phyloP scores from a whole-genome alignment of 2,888 invertebrate species.

The Drosophila quinaria region DNA sequence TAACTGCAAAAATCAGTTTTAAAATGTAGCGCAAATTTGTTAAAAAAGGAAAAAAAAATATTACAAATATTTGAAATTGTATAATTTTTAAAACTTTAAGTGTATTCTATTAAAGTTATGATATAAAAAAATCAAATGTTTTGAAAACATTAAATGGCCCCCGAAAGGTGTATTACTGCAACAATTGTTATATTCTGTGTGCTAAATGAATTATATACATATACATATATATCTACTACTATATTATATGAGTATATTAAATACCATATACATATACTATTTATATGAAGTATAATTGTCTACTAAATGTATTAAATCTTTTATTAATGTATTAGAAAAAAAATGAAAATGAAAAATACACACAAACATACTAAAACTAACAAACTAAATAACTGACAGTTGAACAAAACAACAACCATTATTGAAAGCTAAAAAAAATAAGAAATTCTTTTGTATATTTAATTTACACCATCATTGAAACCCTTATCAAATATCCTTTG shows the following conservation, averaged over 20 bases:
- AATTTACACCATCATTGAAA: constrained; percentile 84
- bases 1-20: constrained; percentile 36
- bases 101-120: constrained; percentile 53
- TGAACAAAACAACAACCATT: constrained; percentile 17
- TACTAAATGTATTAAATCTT: constrained; percentile 53
- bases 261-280: constrained; percentile 29
- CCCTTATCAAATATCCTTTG: constrained; percentile 22
- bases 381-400: constrained; percentile 27
- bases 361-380: constrained; percentile 18
- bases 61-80: constrained; percentile 2
- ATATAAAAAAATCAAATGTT: constrained; percentile 47
- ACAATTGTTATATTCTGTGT: constrained; percentile 76
- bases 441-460: constrained; percentile 64
- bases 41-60: constrained; percentile 28
- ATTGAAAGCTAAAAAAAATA: constrained; percentile 20
- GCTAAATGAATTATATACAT: constrained; percentile 59
- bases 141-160: constrained; percentile 74
- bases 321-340: constrained; percentile 65
- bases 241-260: constrained; percentile 50
- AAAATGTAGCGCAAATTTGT: constrained; percentile 67
- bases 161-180: constrained; percentile 75
- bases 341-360: constrained; percentile 13
- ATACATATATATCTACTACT: constrained; percentile 32
- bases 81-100: constrained; percentile 54
- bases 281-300: constrained; percentile 49